Base-by-base conservation (phyloP, 30 jellyfish, hydroid and myxozoan genomes). In the Sanderia malayensis region DNA sequence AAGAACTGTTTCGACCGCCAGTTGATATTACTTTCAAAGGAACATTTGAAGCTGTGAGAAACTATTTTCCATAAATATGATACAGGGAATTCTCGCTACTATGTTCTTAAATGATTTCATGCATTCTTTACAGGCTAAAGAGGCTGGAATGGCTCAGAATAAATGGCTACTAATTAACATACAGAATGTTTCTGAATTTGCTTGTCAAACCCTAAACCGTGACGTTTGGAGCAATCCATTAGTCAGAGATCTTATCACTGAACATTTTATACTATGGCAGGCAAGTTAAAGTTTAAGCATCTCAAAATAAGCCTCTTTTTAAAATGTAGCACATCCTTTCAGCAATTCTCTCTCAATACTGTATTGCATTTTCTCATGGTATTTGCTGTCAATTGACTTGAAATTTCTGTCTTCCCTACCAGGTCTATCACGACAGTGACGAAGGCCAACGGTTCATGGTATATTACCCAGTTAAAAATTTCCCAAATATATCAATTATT, bases 251-350 rank as follows among this genome's bases (percentile, higher is more conserved):
- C 67, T 92, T 18, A 41, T 92, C 29, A 67, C 79, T 24, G 96
- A 80, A 61, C 95, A 92, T 49, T 92, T 92, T 44, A 66, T 92
- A 20, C 70, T 92, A 58, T 92, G 98, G 98, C 98, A 92, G 95
- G 98, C 84, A 58, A 8, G 89, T 49, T 1, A 19, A n/a, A n/a
- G n/a, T n/a, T n/a, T n/a, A n/a, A n/a, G n/a, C n/a, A n/a, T n/a
- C n/a, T n/a, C n/a, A n/a, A n/a, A n/a, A n/a, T n/a, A n/a, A n/a
- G n/a, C n/a, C n/a, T n/a, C n/a, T n/a, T n/a, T n/a, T n/a, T n/a
- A n/a, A n/a, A n/a, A n/a, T n/a, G n/a, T n/a, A n/a, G n/a, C n/a
- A n/a, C n/a, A n/a, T n/a, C n/a, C n/a, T n/a, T n/a, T n/a, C n/a
- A n/a, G n/a, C n/a, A n/a, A n/a, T n/a, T n/a, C n/a, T n/a, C n/a